A percentile compares a stretch with the other conserved stretches of the same genome.
These are phyloP conservation scores for Gymnocephalus cernua DNA, from an alignment of 2,113 vertebrate species.

Conservation along the genomic window DNA sequence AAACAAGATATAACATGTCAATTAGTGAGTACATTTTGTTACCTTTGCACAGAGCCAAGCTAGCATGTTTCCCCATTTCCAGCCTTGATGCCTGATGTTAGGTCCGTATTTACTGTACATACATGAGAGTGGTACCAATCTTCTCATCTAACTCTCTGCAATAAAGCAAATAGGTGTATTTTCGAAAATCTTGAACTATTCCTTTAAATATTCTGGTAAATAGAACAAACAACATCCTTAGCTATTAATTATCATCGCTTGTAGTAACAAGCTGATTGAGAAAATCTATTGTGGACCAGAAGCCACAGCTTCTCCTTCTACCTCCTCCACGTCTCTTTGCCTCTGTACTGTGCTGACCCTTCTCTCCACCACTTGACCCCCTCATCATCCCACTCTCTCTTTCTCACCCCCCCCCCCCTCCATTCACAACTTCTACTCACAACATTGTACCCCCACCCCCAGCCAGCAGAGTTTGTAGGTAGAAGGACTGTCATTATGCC, in stretches of 20 bases:
- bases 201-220: not conserved
- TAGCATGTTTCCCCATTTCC: not conserved
- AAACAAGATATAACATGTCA: not conserved
- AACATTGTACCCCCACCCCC: not conserved
- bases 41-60: not conserved
- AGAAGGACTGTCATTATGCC: not conserved
- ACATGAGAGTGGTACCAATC: not conserved
- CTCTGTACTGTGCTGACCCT: slow-evolving; percentile 28
- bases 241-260: not conserved
- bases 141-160: not conserved
- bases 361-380: slow-evolving; percentile 22
- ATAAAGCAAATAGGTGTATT: not conserved
- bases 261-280: not conserved
- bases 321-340: not conserved
- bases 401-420: slow-evolving; percentile 7
- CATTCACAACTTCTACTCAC: slow-evolving; percentile 4
- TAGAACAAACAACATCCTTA: not conserved
- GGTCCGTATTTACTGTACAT: too few relatives aligned
- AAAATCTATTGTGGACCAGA: slow-evolving; percentile 49
- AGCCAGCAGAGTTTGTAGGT: slow-evolving; percentile 1
- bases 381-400: slow-evolving; percentile 6
- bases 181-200: not conserved
- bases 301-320: slow-evolving; percentile 40
- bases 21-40: not conserved
- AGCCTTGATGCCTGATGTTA: not conserved